phyloP scores from a whole-genome alignment of 92 coral and sea anemone species.

The Umimayanthus chanpuru region DNA sequence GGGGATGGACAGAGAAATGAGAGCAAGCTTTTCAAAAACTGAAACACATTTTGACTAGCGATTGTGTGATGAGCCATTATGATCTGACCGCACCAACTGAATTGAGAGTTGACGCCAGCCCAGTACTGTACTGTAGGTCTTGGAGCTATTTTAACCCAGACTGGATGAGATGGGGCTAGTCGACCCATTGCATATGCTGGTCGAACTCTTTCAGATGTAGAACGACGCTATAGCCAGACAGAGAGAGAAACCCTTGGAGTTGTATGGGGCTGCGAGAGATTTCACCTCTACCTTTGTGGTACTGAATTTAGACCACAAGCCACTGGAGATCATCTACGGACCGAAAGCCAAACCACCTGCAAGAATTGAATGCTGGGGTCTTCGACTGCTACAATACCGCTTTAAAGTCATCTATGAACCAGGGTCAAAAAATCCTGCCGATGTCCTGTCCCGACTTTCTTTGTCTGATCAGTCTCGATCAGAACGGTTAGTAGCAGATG shows the following conservation, averaged over 20 bases:
- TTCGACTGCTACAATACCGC: not conserved
- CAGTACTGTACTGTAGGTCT: too few species aligned
- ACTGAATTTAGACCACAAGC: not conserved
- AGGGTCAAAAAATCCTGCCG: not conserved
- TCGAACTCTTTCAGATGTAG: not conserved
- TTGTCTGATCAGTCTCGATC: not conserved
- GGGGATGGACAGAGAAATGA: too few species aligned
- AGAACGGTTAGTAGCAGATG: not conserved
- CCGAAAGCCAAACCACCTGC: not conserved
- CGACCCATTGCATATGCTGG: not conserved
- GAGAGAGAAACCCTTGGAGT: not conserved
- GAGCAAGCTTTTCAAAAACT: too few species aligned
- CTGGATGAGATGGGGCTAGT: not conserved
- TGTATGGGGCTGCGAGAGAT: not conserved
- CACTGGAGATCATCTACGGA: not conserved
- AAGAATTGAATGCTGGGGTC: not conserved
- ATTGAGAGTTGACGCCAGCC: too few species aligned
- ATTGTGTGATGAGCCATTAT: too few species aligned
- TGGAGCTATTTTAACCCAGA: not conserved
- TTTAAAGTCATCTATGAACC: not conserved
- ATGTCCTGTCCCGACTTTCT: not conserved
- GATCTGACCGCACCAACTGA: too few species aligned
- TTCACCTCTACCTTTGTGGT: not conserved
- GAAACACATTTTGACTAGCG: too few species aligned
- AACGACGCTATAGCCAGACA: not conserved